These are phyloP conservation scores for Gonocerus acuteangulatus DNA, from an alignment of 2,888 invertebrate genomes.

Conservation along the genomic window DNA sequence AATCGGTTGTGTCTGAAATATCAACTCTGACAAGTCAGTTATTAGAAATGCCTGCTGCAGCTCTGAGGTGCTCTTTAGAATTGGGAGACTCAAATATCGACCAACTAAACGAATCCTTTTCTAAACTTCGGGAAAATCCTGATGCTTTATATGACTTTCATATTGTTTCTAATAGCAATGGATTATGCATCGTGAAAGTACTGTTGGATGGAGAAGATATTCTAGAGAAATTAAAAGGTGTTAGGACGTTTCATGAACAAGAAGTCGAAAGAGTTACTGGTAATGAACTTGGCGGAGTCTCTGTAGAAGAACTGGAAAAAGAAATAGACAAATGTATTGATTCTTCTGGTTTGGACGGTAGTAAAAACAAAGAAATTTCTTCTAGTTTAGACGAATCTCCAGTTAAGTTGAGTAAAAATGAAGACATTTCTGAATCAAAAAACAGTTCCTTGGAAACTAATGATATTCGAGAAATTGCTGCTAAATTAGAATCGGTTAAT, in stretches of 20 bases:
- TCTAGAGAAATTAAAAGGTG: not conserved
- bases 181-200: not conserved
- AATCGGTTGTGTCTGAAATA: slow-evolving; percentile 54
- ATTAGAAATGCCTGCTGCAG: slow-evolving; percentile 51
- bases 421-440: not conserved
- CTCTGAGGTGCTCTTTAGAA: slow-evolving; percentile 49
- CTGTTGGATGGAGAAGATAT: not conserved
- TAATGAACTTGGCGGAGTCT: too few species aligned
- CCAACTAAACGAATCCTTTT: not conserved
- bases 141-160: slow-evolving; percentile 4
- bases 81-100: not conserved
- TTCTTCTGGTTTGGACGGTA: too few species aligned
- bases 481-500: not conserved
- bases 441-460: not conserved
- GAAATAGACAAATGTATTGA: too few species aligned
- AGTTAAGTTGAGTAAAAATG: not conserved
- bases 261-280: too few species aligned
- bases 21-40: slow-evolving; percentile 55
- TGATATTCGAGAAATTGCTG: not conserved
- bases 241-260: too few species aligned
- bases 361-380: too few species aligned
- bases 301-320: too few species aligned
- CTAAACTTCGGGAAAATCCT: not conserved
- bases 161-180: not conserved
- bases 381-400: too few species aligned